Evolutionary conservation across 2,888 invertebrate species (phyloP).

Genomic region (Callimorpha dominula): DNA sequence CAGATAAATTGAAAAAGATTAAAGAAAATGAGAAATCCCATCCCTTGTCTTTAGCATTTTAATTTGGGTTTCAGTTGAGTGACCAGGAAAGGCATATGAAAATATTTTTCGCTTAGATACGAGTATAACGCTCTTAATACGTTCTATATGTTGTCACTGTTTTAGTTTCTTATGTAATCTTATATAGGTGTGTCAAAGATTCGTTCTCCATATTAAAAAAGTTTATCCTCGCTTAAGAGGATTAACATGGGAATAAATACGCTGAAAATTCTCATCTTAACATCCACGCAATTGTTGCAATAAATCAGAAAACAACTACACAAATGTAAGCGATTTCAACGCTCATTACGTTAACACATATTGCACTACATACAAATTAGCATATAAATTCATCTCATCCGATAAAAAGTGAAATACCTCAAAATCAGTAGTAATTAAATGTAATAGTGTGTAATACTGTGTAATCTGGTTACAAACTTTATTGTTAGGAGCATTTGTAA

Average conservation of each 20-base stretch:
- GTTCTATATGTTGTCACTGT: too few relatives aligned
- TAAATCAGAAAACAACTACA: neutral
- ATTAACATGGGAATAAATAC: neutral
- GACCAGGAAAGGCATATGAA: too few relatives aligned
- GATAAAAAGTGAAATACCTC: slow-evolving; percentile 22
- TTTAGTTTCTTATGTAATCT: too few relatives aligned
- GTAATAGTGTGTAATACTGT: slow-evolving; percentile 29
- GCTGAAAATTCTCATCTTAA: neutral
- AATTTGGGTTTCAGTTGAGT: too few relatives aligned
- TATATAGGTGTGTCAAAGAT: neutral
- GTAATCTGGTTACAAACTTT: slow-evolving; percentile 39
- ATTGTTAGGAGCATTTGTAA: slow-evolving; percentile 39
- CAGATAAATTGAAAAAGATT: slow-evolving; percentile 33
- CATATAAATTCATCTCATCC: slow-evolving; percentile 32
- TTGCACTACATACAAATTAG: slow-evolving; percentile 16
- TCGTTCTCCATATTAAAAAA: neutral
- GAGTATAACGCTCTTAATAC: too few relatives aligned
- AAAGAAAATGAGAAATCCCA: slow-evolving; percentile 14
- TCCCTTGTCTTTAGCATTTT: too few relatives aligned
- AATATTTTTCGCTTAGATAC: too few relatives aligned
- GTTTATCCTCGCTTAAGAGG: neutral
- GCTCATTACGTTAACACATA: slow-evolving; percentile 1
- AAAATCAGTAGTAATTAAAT: slow-evolving; percentile 38
- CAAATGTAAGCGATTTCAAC: slow-evolving; percentile 4
- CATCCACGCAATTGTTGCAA: neutral